Evolutionary conservation across 2,113 vertebrate genomes (phyloP), one percentile per base, ranked within the genome.

Genomic region (Fregetta grallaria): DNA sequence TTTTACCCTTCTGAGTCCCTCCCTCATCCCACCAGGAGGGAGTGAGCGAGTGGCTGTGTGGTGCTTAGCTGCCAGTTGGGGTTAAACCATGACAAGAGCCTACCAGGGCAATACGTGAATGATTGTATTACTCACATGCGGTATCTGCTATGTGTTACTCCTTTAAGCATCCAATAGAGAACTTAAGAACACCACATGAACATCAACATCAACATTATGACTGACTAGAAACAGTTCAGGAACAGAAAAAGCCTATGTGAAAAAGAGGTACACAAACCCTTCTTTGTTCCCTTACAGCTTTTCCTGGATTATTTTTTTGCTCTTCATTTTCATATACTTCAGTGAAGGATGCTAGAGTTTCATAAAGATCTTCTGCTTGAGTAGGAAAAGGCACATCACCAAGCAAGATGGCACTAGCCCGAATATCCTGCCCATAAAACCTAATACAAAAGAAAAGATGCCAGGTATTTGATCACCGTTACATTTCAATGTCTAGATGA

Each of bases 391-490:
- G 98, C 36, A 99, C 97, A 1, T 99, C 99, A 29, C 99, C 99
- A 81, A 99, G 99, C 74, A 99, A 97, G 93, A 99, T 99, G 75
- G 98, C 98, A 34, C 98, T 99, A 6, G 99, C 99, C 7, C 99
- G 98, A 87, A 99, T 98, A 15, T 99, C 99, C 53, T 97, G 98
- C 30, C 97, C 98, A 83, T 99, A 99, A 97, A 99, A 99, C 89
- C 99, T 99, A 94, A 67, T 32, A 67, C 18, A 62, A 79, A 89
- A 92, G 10, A 18, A 77, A 93, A 80, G 9, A 77, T 47, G 15
- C 2, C 15, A 62, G 34, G 10, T 90, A 62, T 70, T 90, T 91
- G 40, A 87, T 85, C 42, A 85, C 10, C 21, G 49, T 58, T 63
- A 58, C 30, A 78, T 88, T 82, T 79, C 29, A 83, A 42, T 5